Evolutionary conservation across 2,797 vertebrate genomes (phyloP).

Genomic region (Cossypha polioptera): DNA sequence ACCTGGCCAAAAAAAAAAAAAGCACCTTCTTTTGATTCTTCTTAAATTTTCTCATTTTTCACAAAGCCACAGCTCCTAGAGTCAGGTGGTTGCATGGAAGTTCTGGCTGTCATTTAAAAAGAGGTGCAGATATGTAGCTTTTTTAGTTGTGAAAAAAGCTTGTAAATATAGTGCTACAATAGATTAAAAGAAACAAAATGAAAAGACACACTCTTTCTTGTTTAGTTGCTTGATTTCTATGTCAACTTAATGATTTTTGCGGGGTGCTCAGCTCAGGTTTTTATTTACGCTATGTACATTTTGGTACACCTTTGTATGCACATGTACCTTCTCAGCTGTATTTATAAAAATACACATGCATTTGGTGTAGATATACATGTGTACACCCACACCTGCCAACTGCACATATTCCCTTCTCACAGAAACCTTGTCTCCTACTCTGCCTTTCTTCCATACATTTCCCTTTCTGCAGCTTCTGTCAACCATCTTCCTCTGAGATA

Average conservation of each 20-base stretch:
- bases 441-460: background rate
- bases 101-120: background rate
- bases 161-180: background rate
- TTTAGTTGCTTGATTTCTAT: background rate
- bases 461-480: background rate
- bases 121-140: background rate
- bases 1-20: background rate
- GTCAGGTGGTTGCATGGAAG: background rate
- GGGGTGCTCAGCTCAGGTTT: background rate
- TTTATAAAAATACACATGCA: background rate
- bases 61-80: background rate
- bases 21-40: background rate
- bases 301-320: background rate
- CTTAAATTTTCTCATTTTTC: background rate
- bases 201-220: background rate
- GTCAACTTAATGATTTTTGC: background rate
- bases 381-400: constrained; percentile 1
- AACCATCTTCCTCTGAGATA: background rate
- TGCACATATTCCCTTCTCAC: background rate
- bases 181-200: background rate
- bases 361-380: background rate
- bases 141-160: background rate
- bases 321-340: background rate
- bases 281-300: background rate
- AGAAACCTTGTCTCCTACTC: background rate